phyloP scores from a whole-genome alignment of 2,797 vertebrate genomes.

The Paramormyrops hopkinsi region DNA sequence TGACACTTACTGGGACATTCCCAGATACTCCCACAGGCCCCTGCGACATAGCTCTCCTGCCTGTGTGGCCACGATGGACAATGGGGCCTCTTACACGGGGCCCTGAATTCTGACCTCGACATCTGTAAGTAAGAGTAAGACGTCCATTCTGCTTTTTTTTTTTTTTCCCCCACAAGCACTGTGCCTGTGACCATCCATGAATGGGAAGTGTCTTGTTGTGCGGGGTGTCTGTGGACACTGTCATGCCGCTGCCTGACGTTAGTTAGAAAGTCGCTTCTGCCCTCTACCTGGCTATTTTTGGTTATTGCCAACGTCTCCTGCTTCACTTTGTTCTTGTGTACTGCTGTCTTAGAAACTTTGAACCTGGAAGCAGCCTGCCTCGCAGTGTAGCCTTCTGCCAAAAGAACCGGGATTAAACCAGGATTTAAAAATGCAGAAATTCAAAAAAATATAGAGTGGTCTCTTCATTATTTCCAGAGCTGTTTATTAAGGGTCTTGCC shows the following conservation, averaged over 20 bases:
- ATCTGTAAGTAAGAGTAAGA: not conserved
- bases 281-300: not conserved
- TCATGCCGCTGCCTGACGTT: constrained; percentile 4
- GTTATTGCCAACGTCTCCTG: not conserved
- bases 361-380: not conserved
- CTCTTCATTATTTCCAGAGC: not conserved
- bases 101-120: not conserved
- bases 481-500: not conserved
- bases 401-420: not conserved
- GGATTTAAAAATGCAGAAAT: not conserved
- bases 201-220: not conserved
- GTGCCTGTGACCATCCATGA: not conserved
- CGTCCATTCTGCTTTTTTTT: not conserved
- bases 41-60: not conserved
- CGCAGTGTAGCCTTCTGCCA: not conserved
- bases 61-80: not conserved
- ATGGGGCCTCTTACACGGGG: not conserved
- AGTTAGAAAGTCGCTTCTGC: not conserved
- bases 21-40: not conserved
- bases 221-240: constrained; percentile 20
- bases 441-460: constrained; percentile 8
- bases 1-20: not conserved
- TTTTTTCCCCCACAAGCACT: not conserved
- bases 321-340: not conserved
- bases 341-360: not conserved